phyloP scores from a whole-genome alignment of 2,888 invertebrate genomes.

The Morinoia aosen region DNA sequence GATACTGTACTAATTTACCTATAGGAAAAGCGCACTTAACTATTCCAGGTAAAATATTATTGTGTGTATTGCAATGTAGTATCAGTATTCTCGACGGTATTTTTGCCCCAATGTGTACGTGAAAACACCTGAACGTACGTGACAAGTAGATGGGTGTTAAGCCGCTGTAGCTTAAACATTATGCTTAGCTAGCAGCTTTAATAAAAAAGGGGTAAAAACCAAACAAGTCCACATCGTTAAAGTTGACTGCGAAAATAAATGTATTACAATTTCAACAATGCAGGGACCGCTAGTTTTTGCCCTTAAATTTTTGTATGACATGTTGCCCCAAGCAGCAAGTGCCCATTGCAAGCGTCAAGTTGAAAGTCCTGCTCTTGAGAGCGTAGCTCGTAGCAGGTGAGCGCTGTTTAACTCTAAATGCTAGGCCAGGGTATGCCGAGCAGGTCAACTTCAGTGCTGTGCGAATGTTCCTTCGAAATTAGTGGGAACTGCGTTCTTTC shows the following conservation, averaged over 20 bases:
- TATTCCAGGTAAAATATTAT: background rate
- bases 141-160: no score
- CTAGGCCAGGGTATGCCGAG: background rate
- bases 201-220: no score
- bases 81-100: background rate
- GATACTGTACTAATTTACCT: no score
- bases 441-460: background rate
- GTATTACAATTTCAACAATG: no score
- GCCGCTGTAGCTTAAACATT: no score
- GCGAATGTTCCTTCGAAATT: background rate
- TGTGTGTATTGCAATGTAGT: background rate
- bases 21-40: background rate
- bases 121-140: background rate
- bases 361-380: background rate
- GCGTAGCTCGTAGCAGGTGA: background rate
- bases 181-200: no score
- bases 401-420: background rate
- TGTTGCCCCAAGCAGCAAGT: background rate
- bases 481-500: no score
- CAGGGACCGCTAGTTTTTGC: no score
- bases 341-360: background rate
- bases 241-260: no score
- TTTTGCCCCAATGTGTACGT: background rate
- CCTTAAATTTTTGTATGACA: background rate
- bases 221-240: no score